Percentiles rank a stretch among this genome's conserved stretches.
These are phyloP conservation scores for Ypsolopha sequella DNA, from an alignment of 2,888 invertebrate genomes.

Conservation along the genomic window DNA sequence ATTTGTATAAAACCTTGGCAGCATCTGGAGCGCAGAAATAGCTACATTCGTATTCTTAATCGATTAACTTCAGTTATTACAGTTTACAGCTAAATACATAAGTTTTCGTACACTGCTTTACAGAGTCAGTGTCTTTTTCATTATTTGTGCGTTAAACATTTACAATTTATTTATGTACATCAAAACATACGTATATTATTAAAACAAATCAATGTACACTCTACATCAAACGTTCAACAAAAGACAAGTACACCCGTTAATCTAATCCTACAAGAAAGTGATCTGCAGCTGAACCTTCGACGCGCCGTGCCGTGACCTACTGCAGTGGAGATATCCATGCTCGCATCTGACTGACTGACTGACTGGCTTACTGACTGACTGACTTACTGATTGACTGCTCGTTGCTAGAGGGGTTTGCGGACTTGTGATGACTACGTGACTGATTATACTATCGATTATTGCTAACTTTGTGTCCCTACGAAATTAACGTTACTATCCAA, in stretches of 20 bases:
- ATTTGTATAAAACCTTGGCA: constrained; percentile 19
- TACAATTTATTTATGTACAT: constrained; percentile 69
- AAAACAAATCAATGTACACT: constrained; percentile 49
- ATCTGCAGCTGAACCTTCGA: too few relatives aligned
- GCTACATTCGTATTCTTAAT: constrained; percentile 48
- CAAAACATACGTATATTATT: constrained; percentile 66
- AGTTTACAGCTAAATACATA: constrained; percentile 63
- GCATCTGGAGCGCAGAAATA: constrained; percentile 37
- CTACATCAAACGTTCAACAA: constrained; percentile 53
- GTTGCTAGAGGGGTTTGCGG: constrained; percentile 63
- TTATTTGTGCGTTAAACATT: constrained; percentile 71
- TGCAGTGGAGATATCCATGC: too few relatives aligned
- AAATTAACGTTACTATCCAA: constrained; percentile 17
- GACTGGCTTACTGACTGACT: too few relatives aligned
- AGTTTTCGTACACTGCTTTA: constrained; percentile 47
- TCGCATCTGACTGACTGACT: too few relatives aligned
- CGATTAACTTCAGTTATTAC: constrained; percentile 39
- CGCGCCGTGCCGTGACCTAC: too few relatives aligned
- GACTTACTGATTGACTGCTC: constrained; percentile 12
- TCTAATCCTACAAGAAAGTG: constrained; percentile 36
- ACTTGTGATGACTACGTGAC: constrained; percentile 33
- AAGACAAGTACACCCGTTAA: constrained; percentile 34
- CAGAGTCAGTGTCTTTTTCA: constrained; percentile 45
- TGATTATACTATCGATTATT: constrained; percentile 43
- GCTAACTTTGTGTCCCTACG: constrained; percentile 42